Evolutionary conservation across 2,797 vertebrate species (phyloP).

Genomic region (Danio aesculapii): DNA sequence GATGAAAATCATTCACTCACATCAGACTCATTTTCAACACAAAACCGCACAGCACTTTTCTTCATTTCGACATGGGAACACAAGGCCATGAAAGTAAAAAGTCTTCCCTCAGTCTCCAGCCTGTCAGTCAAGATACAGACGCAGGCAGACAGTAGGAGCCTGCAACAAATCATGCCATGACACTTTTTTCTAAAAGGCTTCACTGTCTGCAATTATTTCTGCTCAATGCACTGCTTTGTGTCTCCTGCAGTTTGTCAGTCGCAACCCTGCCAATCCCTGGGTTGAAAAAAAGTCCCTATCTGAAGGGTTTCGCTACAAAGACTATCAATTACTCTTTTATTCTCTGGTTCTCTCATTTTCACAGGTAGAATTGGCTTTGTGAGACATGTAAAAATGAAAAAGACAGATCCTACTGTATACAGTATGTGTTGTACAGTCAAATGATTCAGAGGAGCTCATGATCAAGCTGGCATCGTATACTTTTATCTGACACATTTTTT

Average conservation of each 20-base stretch:
- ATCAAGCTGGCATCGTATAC: not conserved
- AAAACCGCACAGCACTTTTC: conserved; percentile 32
- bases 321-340: conserved; percentile 46
- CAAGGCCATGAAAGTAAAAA: conserved; percentile 34
- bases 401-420: not conserved
- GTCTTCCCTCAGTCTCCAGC: conserved; percentile 29
- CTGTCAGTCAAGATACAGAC: conserved; percentile 48
- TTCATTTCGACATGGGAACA: conserved; percentile 41
- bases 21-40: conserved; percentile 36
- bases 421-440: not conserved
- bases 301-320: conserved; percentile 58
- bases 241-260: conserved; percentile 54
- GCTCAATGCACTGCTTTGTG: conserved; percentile 48
- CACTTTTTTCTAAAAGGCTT: conserved; percentile 50
- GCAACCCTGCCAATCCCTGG: conserved; percentile 42
- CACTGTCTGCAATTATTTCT: conserved; percentile 54
- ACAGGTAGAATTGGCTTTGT: not conserved
- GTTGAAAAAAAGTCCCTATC: conserved; percentile 9
- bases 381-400: conserved; percentile 19
- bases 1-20: conserved; percentile 35
- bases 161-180: conserved; percentile 50
- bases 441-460: not conserved
- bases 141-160: conserved; percentile 45
- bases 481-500: not conserved
- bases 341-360: conserved; percentile 8